phyloP scores from a whole-genome alignment of 2,797 vertebrate genomes.

The Xenentodon cancila region DNA sequence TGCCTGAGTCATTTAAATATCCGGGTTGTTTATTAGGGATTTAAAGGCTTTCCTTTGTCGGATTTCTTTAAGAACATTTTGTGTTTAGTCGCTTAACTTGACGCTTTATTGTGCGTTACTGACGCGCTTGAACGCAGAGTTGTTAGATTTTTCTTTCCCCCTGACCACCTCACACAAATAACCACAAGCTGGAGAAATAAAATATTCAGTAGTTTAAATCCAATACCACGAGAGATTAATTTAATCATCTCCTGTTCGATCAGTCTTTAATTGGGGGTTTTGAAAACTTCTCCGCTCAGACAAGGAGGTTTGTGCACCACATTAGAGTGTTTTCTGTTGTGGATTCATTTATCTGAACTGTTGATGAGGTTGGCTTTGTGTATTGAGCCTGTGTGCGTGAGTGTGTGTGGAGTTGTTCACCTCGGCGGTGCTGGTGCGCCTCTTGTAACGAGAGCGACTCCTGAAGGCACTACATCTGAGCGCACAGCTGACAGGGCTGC shows the following conservation, averaged over 20 bases:
- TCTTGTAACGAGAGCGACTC: constrained; percentile 82
- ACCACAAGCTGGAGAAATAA: background rate
- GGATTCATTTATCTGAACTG: constrained; percentile 54
- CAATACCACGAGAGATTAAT: constrained; percentile 17
- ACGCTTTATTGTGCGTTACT: constrained; percentile 27
- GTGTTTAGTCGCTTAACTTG: constrained; percentile 20
- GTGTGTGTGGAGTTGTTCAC: constrained; percentile 63
- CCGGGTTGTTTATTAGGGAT: background rate
- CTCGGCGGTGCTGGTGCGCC: constrained; percentile 71
- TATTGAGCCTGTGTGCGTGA: constrained; percentile 29
- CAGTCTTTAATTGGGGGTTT: background rate
- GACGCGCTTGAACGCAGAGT: constrained; percentile 5
- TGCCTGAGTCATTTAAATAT: constrained; percentile 37
- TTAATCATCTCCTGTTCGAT: constrained; percentile 6
- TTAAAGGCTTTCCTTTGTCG: background rate
- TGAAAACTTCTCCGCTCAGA: constrained; percentile 1
- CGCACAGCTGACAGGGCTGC: constrained; percentile 71
- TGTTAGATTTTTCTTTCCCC: constrained; percentile 1
- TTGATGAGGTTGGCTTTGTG: constrained; percentile 73
- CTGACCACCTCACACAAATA: too few relatives aligned
- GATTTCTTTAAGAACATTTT: constrained; percentile 27
- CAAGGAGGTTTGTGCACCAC: background rate
- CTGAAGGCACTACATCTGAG: constrained; percentile 79
- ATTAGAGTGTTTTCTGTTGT: constrained; percentile 1
- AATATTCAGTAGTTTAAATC: constrained; percentile 19